Evolutionary conservation across 2,888 invertebrate species (phyloP).

Genomic region (Torymus tubicola): DNA sequence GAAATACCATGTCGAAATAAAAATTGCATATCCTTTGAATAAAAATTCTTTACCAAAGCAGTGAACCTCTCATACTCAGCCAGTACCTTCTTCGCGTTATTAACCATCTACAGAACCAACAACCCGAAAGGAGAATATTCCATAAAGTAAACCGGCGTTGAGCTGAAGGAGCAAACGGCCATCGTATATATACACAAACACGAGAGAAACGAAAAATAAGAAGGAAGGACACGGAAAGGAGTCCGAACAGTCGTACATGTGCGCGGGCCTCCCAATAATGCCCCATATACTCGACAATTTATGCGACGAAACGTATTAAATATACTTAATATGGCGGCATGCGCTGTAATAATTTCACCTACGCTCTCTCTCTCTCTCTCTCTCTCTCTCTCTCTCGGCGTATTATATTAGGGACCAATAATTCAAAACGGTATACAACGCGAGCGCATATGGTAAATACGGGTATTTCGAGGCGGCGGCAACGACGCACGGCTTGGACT

Average conservation of each 20-base stretch:
- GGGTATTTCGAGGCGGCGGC: constrained; percentile 27
- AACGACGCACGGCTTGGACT: constrained; percentile 40
- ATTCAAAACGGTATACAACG: constrained; percentile 69
- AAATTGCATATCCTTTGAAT: not conserved
- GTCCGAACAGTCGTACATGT: constrained; percentile 50
- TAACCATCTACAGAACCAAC: constrained; percentile 39
- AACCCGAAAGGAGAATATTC: constrained; percentile 31
- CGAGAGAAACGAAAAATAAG: constrained; percentile 24
- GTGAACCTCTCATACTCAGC: too few species aligned
- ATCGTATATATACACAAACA: constrained; percentile 16
- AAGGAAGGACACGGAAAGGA: constrained; percentile 51
- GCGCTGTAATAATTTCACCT: constrained; percentile 55
- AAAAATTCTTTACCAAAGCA: too few species aligned
- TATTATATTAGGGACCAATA: constrained; percentile 71
- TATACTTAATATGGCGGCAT: constrained; percentile 66
- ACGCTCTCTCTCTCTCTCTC: constrained; percentile 38
- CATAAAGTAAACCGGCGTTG: constrained; percentile 46
- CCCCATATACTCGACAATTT: constrained; percentile 75
- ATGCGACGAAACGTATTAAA: constrained; percentile 75
- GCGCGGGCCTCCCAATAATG: constrained; percentile 66
- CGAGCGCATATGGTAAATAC: constrained; percentile 66
- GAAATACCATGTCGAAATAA: too few species aligned
- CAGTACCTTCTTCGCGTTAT: constrained; percentile 12
- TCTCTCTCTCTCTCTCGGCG: constrained; percentile 57
- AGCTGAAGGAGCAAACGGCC: not conserved